phyloP scores from a whole-genome alignment of 2,113 vertebrate species.

The Oreotrochilus melanogaster region DNA sequence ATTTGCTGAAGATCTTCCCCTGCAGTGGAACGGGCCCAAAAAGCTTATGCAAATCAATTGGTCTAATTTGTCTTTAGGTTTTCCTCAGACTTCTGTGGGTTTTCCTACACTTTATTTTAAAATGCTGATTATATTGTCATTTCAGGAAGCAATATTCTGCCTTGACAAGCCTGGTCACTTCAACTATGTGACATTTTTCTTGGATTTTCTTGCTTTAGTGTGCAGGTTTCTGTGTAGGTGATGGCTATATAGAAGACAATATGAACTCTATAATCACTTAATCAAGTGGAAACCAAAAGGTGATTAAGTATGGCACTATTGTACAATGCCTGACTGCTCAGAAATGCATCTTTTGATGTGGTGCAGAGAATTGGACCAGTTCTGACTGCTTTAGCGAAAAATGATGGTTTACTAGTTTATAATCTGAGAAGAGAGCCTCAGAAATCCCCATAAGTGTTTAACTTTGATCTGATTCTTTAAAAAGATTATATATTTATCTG shows the following conservation, averaged over 20 bases:
- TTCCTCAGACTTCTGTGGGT: not conserved
- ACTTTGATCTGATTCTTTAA: conserved; percentile 54
- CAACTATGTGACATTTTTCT: not conserved
- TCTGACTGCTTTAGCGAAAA: conserved; percentile 53
- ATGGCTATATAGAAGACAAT: conserved; percentile 32
- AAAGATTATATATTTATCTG: conserved; percentile 48
- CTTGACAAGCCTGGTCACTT: not conserved
- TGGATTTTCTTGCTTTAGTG: not conserved
- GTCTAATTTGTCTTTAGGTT: conserved; percentile 15
- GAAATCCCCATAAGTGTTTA: conserved; percentile 57
- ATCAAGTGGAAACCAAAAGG: conserved; percentile 70
- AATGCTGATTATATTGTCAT: conserved; percentile 26
- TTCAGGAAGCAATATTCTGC: not conserved
- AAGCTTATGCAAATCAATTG: conserved; percentile 20
- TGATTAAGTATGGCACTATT: conserved; percentile 59
- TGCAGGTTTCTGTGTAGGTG: conserved; percentile 34
- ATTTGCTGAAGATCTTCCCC: not conserved
- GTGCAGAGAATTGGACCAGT: conserved; percentile 55
- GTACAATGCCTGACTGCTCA: conserved; percentile 69
- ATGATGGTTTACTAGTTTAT: not conserved
- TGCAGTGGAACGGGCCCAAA: not conserved
- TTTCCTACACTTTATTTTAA: conserved; percentile 7
- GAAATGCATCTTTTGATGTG: conserved; percentile 64
- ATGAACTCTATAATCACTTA: conserved; percentile 65
- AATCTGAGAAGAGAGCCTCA: conserved; percentile 39